Evolutionary conservation across 2,797 vertebrate species (phyloP).

Genomic region (Xenops minutus): DNA sequence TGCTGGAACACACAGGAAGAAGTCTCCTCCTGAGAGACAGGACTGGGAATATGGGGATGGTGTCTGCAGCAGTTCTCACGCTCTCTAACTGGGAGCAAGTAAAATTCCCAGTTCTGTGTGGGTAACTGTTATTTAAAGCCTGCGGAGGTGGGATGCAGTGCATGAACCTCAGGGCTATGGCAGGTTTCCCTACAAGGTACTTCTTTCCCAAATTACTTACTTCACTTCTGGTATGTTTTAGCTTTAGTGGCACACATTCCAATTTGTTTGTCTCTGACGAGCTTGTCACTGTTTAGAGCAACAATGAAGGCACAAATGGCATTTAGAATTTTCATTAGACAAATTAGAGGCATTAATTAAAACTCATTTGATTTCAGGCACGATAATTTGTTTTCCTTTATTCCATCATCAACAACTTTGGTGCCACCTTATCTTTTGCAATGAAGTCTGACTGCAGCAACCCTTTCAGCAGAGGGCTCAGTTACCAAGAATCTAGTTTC

Average conservation of each 20-base stretch:
- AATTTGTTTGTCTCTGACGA: neutral
- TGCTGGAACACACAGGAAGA: neutral
- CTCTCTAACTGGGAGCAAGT: rapidly evolving
- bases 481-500: neutral
- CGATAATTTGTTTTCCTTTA: neutral
- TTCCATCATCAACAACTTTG: neutral
- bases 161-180: neutral
- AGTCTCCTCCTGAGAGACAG: neutral
- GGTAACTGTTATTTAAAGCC: neutral
- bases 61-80: neutral
- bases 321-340: neutral
- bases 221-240: neutral
- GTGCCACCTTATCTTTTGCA: neutral
- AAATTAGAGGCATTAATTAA: conserved; percentile 15
- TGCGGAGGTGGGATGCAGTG: rapidly evolving
- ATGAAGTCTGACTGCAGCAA: neutral
- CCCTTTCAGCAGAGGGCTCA: neutral
- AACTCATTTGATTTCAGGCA: neutral
- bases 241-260: neutral
- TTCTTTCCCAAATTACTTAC: neutral
- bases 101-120: no score
- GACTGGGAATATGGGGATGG: rapidly evolving
- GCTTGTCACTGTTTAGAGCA: neutral
- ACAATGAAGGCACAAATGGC: neutral
- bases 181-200: neutral